These are phyloP conservation scores for Peromyscus polionotus DNA, from an alignment of 2,113 vertebrate species.

Conservation along the genomic window DNA sequence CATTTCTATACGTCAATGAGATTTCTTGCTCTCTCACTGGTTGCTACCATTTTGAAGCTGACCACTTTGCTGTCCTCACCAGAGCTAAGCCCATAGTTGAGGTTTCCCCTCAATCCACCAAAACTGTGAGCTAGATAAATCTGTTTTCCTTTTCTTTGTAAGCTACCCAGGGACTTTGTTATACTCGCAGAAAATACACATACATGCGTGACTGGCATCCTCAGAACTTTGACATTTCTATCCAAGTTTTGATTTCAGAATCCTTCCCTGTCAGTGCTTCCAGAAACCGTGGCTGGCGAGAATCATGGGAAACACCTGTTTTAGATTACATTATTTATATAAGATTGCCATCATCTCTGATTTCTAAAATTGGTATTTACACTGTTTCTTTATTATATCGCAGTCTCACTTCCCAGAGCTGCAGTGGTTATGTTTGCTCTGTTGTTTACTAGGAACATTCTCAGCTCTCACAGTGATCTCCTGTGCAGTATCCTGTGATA, in stretches of 20 bases:
- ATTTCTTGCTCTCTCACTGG: background rate
- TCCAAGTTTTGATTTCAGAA: background rate
- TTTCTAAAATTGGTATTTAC: slow-evolving; percentile 38
- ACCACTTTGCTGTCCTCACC: too few relatives aligned
- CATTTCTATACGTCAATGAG: background rate
- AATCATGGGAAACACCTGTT: background rate
- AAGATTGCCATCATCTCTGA: background rate
- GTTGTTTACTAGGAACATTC: background rate
- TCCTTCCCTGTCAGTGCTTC: background rate
- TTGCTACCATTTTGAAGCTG: background rate
- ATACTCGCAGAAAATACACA: background rate
- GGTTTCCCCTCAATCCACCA: background rate
- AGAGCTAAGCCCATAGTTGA: background rate
- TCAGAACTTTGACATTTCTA: background rate
- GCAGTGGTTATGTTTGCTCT: background rate
- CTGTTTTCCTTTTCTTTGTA: background rate
- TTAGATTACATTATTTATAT: background rate
- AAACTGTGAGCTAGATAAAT: background rate
- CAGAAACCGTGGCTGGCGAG: background rate
- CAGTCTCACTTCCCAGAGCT: background rate
- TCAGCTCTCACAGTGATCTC: background rate
- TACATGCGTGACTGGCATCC: rapidly evolving
- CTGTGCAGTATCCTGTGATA: background rate
- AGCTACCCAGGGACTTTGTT: background rate
- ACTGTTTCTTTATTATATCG: background rate